Base-by-base conservation (phyloP, 2,113 vertebrate species). In the Castor canadensis region DNA sequence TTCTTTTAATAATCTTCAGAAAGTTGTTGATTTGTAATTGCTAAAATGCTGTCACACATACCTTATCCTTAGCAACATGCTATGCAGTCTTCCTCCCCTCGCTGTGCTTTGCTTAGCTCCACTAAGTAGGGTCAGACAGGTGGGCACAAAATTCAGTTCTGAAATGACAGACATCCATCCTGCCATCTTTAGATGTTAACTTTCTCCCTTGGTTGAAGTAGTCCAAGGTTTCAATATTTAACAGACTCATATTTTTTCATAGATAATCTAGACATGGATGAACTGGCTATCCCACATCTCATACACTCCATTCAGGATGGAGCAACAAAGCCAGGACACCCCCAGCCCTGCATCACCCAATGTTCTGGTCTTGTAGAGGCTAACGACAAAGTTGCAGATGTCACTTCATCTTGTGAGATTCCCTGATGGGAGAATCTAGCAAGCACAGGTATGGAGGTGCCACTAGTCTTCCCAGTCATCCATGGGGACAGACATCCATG, bases 271-370 rank as follows among this genome's bases (percentile, higher is more conserved):
- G 8, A 32, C 30, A 32, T 30, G 20, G 8, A 22, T 4, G 28
- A 17, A 12, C 4, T 22, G 54, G 26, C 13, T 5, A 1, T 49
- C n/a, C 9, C 24, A 16, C 17, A 9, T 45, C 8, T 9, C 16
- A 0, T 54, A 2, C 13, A 1, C 6, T 9, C 32, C 19, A 6
- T 5, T 49, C 43, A 1, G 32, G 56, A 20, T 15, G 6, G 35
- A 79, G 11, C 45, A 28, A 13, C 32, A 5, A 4, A 15, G 35
- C 40, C 16, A 20, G 19, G 11, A n/a, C 30, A 24, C 20, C 9
- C 13, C 6, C 12, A 3, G 2, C 28, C 62, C 17, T n/a, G 1
- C 3, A 5, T 17, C 4, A 0, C 26, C n/a, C n/a, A n/a, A n/a
- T n/a, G n/a, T n/a, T n/a, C n/a, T n/a, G n/a, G n/a, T n/a, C n/a